These are phyloP conservation scores for Phyto melanocephala DNA, from an alignment of 2,888 invertebrate genomes.

Conservation along the genomic window DNA sequence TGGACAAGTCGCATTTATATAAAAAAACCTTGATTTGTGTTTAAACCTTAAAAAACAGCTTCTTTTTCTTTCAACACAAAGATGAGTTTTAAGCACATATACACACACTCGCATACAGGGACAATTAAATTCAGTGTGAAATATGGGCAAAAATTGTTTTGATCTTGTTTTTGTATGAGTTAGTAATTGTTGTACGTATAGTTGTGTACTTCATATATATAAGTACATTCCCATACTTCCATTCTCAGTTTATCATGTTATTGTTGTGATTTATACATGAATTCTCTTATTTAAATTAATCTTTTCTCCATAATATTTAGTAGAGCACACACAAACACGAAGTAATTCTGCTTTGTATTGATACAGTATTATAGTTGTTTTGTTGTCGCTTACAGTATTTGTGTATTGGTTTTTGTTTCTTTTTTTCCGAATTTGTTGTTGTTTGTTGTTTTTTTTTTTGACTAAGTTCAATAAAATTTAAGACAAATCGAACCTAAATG, in stretches of 20 bases:
- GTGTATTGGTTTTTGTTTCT: background rate
- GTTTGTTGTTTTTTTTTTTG: background rate
- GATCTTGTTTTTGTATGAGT: background rate
- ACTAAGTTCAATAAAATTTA: conserved; percentile 47
- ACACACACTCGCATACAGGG: background rate
- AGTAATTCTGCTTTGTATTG: conserved; percentile 7
- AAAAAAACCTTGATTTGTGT: conserved; percentile 59
- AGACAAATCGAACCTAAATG: conserved; percentile 12
- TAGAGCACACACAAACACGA: conserved; percentile 20
- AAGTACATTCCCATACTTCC: background rate
- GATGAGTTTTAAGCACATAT: background rate
- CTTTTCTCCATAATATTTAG: conserved; percentile 16
- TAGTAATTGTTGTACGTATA: background rate
- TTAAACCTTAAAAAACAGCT: conserved; percentile 21
- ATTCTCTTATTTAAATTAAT: conserved; percentile 31
- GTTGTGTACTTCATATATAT: background rate
- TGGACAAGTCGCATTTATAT: conserved; percentile 67
- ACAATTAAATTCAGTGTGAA: background rate
- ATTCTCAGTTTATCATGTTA: background rate
- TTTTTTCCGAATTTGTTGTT: background rate
- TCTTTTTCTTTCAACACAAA: background rate
- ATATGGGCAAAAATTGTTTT: background rate
- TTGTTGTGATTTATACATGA: conserved; percentile 16
- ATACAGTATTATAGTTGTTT: no score
- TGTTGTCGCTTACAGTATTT: background rate